These are phyloP conservation scores for Myrmecophaga tridactyla DNA, from an alignment of 2,113 vertebrate genomes.

Conservation along the genomic window DNA sequence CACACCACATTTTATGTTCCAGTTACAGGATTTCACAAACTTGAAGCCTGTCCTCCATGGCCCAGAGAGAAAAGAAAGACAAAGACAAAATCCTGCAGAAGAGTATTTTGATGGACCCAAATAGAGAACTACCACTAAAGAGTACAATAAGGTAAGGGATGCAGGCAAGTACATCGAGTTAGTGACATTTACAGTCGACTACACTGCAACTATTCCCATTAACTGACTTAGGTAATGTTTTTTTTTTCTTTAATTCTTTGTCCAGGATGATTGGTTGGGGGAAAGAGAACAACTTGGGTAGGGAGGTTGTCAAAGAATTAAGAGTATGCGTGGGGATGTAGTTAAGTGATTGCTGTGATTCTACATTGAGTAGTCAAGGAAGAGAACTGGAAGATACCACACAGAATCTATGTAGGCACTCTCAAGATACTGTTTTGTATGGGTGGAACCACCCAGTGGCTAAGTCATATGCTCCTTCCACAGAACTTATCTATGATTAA, in stretches of 20 bases:
- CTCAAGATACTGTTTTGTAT: not conserved
- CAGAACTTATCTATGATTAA: not conserved
- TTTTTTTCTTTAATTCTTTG: not conserved
- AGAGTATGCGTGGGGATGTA: not conserved
- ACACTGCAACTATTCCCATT: not conserved
- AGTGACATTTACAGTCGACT: not conserved
- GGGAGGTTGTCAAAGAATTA: not conserved
- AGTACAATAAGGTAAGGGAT: not conserved
- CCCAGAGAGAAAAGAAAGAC: not conserved
- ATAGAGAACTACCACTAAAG: not conserved
- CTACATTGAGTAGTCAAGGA: not conserved
- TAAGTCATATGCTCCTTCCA: not conserved
- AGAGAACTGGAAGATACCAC: rapidly evolving
- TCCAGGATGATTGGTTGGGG: not conserved
- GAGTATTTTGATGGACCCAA: not conserved
- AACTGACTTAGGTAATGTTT: not conserved
- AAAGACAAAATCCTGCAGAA: not conserved
- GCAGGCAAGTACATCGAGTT: not conserved
- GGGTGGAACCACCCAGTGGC: too few species aligned
- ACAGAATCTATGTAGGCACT: not conserved
- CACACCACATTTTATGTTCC: not conserved
- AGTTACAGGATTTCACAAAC: not conserved
- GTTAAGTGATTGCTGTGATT: not conserved
- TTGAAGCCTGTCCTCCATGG: not conserved
- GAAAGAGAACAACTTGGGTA: not conserved